Evolutionary conservation across 2,797 vertebrate species (phyloP).

Genomic region (Premnoplex brunnescens): DNA sequence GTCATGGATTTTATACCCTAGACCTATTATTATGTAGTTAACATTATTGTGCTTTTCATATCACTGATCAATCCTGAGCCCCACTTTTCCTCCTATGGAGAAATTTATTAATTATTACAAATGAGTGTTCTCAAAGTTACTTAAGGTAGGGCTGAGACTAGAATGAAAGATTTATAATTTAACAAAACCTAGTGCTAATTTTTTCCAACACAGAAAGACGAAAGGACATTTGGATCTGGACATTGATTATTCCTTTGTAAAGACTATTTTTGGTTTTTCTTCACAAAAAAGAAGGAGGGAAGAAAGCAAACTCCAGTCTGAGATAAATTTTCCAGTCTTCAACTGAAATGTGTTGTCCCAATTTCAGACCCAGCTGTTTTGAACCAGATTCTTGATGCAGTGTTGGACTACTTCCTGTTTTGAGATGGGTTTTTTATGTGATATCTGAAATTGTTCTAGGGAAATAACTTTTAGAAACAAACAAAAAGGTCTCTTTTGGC

Average conservation of each 20-base stretch:
- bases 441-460: not conserved
- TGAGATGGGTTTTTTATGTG: not conserved
- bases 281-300: accelerated
- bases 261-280: not conserved
- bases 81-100: not conserved
- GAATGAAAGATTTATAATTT: not conserved
- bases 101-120: not conserved
- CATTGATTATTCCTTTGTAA: not conserved
- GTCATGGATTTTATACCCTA: not conserved
- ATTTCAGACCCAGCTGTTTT: not conserved
- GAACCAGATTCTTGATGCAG: not conserved
- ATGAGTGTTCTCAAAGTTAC: not conserved
- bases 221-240: not conserved
- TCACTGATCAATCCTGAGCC: not conserved
- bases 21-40: not conserved
- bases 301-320: accelerated
- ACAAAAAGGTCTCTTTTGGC: not conserved
- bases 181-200: not conserved
- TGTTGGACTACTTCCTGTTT: not conserved
- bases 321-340: not conserved
- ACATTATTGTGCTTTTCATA: not conserved
- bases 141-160: not conserved
- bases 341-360: not conserved
- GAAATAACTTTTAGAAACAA: not conserved
- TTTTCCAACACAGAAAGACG: not conserved